Evolutionary conservation across 2,888 invertebrate species (phyloP).

Genomic region (Dryadula phaetusa): DNA sequence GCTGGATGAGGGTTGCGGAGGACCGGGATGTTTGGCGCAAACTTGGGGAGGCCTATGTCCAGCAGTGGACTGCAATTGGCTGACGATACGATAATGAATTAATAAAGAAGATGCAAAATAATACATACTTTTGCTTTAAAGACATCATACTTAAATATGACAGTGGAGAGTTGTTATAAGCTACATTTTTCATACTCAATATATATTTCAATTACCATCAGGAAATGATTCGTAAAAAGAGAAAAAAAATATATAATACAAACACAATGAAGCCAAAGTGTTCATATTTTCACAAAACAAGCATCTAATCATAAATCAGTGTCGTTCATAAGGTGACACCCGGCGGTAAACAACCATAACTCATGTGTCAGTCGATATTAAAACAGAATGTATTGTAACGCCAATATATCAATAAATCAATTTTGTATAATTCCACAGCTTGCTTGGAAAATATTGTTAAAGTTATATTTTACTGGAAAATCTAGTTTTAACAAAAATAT

Average conservation of each 20-base stretch:
- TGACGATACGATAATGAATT: too few relatives aligned
- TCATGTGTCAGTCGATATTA: constrained; percentile 23
- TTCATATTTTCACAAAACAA: constrained; percentile 9
- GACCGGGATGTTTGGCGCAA: too few relatives aligned
- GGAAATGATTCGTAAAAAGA: not conserved
- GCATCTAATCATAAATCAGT: constrained; percentile 19
- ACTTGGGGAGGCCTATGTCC: too few relatives aligned
- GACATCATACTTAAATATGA: too few relatives aligned
- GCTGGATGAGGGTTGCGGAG: too few relatives aligned
- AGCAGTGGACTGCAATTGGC: too few relatives aligned
- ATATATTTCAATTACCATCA: not conserved
- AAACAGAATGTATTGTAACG: constrained; percentile 20
- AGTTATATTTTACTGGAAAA: not conserved
- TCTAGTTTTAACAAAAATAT: not conserved
- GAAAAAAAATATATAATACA: not conserved
- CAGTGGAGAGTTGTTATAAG: too few relatives aligned
- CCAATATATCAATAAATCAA: constrained; percentile 9
- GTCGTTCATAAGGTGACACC: constrained; percentile 22
- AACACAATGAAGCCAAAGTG: not conserved
- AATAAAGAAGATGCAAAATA: too few relatives aligned
- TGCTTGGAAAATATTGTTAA: not conserved
- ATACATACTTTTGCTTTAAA: too few relatives aligned
- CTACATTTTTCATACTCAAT: too few relatives aligned
- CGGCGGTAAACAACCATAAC: constrained; percentile 25
- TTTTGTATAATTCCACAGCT: not conserved